Evolutionary conservation across 2,113 vertebrate species (phyloP), one percentile per base, ranked within the genome.

Genomic region (Recurvirostra avosetta): DNA sequence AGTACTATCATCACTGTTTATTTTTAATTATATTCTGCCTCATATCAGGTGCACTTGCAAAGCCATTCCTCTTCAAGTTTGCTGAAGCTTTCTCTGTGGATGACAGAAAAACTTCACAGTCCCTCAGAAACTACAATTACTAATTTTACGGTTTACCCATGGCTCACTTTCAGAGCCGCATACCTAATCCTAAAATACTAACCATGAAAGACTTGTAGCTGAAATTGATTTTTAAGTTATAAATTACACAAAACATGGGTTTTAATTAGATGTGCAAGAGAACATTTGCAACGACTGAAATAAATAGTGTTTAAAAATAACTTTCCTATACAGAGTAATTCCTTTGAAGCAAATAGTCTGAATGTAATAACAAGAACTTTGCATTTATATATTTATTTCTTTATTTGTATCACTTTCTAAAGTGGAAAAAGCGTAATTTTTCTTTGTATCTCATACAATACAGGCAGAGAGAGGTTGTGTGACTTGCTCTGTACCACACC

Each of bases 221-320:
- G 34, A 18, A 72, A 95, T 95, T 45, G 85, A 95, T 85, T 89
- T 84, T 16, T 41, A 79, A 50, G 77, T 88, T 92, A 86, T 56
- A 95, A 95, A 95, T 93, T 40, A 79, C 94, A 88, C 49, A 21
- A 86, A 94, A 70, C 75, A 2, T 9, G 75, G 14, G 1, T 93
- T 94, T 93, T 95, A 95, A 96, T 96, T 96, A 82, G 82, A 83
- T 86, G 86, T 79, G 81, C 92, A 41, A 73, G 62, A 90, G 62
- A 83, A 93, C 67, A 58, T 86, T 82, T 68, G 75, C 86, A 73
- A 63, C 12, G 29, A 43, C 85, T 9, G 53, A 94, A 93, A 92
- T 63, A 88, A 95, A 94, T 52, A 11, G 71, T 17, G 70, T 59
- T 97, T 72, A 88, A 90, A 96, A 97, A 96, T 90, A 94, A 47